Base-by-base conservation (phyloP, 2,888 invertebrate genomes). In the Eupithecia exiguata region DNA sequence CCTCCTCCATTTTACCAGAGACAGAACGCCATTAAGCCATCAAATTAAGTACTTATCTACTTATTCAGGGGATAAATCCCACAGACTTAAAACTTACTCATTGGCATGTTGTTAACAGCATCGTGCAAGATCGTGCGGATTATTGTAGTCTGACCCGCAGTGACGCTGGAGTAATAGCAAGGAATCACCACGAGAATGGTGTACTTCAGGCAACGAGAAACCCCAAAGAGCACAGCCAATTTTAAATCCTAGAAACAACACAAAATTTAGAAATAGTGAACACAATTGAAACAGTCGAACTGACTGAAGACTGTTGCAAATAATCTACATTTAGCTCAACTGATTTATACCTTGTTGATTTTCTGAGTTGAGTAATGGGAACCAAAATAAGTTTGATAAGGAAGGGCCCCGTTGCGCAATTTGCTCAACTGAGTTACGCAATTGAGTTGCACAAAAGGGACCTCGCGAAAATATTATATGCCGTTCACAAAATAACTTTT, bases 61-160 rank as follows among this genome's bases (percentile, higher is more conserved):
- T 30, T 30, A 62, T 62, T 62, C 62, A 6, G 9, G 9, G 35
- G 10, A 14, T 6, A 25, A 25, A 14, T 58, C 21, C 53, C 25
- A 58, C 53, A 25, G 1, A 25, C 12, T 58, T 14, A 1, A 12
- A 36, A 36, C 77, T 78, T 83, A 92, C 92, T 88, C 63, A 90
- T 79, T 53, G 85, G 77, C 49, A 76, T 79, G 5, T 84, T 84
- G 75, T 89, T 88, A 12, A 92, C 80, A 25, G 91, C 90, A 74
- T 93, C 91, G 43, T 92, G 89, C n/a, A 92, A 80, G 65, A 84
- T 84, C 1, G 85, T 87, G 0, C 90, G 86, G 14, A 93, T 91
- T 5, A 78, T 77, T 5, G 83, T 76, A 0, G 90, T 92, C 72
- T 91, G 86, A 0, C 84, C 82, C 3, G 86, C 83, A 0, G 91